phyloP scores from a whole-genome alignment of 1,140 invertebrate genomes.

The Epicauta chinensis region DNA sequence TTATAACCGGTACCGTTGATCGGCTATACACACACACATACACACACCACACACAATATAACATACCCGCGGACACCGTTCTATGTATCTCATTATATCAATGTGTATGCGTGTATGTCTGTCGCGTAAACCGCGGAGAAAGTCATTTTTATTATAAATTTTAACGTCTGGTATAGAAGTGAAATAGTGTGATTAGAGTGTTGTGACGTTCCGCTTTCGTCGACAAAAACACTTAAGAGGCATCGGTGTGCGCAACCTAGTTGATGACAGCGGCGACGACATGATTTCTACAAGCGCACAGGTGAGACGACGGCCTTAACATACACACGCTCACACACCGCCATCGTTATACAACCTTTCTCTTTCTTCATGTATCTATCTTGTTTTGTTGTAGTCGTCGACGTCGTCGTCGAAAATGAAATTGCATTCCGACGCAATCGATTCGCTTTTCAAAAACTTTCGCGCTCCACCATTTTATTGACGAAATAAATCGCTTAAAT shows the following conservation, averaged over 20 bases:
- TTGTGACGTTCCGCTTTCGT: conserved; percentile 13
- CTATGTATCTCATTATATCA: no score
- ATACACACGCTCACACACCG: no score
- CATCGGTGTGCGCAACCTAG: conserved; percentile 11
- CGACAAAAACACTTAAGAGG: conserved; percentile 14
- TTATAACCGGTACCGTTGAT: no score
- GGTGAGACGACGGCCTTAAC: conserved; percentile 18
- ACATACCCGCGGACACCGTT: no score
- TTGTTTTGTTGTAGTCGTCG: no score
- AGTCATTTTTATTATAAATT: no score
- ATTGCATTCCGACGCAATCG: conserved; percentile 10
- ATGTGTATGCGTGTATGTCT: no score
- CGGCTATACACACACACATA: no score
- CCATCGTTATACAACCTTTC: conserved; percentile 15
- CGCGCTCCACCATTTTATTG: neutral
- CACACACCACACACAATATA: no score
- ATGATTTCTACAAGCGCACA: conserved; percentile 16
- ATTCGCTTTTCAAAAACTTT: neutral
- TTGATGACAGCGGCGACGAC: conserved; percentile 5
- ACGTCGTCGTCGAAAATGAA: conserved; percentile 19
- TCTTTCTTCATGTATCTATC: conserved; percentile 9
- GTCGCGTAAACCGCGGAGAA: no score
- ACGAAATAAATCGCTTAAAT: neutral
- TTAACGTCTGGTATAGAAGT: no score
- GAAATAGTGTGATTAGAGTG: no score